Percentiles rank a stretch among this genome's conserved stretches.
Conservation (phyloP, 2,888 invertebrate genomes). For the Sinopyrophorus schimmeli region DNA sequence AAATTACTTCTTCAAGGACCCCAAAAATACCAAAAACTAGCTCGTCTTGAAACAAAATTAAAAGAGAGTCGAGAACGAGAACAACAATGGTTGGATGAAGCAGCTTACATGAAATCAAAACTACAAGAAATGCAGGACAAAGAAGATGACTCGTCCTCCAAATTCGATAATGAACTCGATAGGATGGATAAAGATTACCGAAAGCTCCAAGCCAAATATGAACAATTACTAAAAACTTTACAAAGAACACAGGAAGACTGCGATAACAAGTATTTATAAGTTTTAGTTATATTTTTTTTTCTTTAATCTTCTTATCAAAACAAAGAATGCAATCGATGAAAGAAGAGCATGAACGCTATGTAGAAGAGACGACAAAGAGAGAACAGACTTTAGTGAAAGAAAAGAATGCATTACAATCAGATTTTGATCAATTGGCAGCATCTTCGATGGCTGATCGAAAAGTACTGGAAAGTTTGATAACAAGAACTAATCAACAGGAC, state of each 20-base stretch:
- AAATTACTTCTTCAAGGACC: conserved; percentile 10
- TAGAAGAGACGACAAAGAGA: conserved; percentile 22
- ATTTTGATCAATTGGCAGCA: conserved; percentile 29
- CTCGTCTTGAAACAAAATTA: conserved; percentile 12
- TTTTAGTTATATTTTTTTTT: too few species aligned
- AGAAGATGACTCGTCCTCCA: conserved; percentile 10
- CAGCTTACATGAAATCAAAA: conserved; percentile 27
- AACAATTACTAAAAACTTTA: conserved; percentile 18
- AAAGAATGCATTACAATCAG: conserved; percentile 28
- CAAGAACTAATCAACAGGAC: conserved; percentile 32
- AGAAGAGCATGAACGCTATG: conserved; percentile 26
- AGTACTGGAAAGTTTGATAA: conserved; percentile 28
- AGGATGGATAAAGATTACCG: conserved; percentile 18
- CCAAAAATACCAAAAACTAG: too few species aligned
- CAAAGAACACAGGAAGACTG: conserved; percentile 21
- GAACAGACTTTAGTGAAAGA: conserved; percentile 27
- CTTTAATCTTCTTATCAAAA: not conserved
- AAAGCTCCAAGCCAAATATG: conserved; percentile 27
- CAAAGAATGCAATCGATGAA: conserved; percentile 16
- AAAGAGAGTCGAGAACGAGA: conserved; percentile 18
- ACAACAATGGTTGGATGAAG: conserved; percentile 19
- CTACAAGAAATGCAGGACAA: conserved; percentile 21
- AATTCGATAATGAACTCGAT: conserved; percentile 25
- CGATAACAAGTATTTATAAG: conserved; percentile 19
- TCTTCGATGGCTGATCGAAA: conserved; percentile 30